Percentiles rank a stretch among this genome's conserved stretches.
Conservation (phyloP, 2,113 vertebrate genomes). For the Tichodroma muraria region DNA sequence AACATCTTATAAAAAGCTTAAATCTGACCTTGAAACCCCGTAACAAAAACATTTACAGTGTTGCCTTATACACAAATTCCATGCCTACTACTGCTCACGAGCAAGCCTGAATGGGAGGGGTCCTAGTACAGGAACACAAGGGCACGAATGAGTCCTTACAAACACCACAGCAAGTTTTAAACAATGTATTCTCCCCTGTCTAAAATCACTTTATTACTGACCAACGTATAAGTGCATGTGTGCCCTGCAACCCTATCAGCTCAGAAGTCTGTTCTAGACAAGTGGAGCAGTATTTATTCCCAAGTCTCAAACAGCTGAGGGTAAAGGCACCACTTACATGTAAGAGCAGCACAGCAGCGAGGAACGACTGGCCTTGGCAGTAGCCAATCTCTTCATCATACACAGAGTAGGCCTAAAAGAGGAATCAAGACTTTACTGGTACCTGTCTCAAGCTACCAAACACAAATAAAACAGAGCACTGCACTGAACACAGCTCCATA, state of each 20-base stretch:
- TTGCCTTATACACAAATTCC: background rate
- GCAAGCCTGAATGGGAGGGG: background rate
- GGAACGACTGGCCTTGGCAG: constrained; percentile 97
- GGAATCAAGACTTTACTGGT: background rate
- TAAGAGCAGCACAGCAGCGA: constrained; percentile 95
- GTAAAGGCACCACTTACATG: constrained; percentile 80
- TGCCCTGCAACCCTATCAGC: background rate
- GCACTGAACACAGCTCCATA: background rate
- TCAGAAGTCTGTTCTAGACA: background rate
- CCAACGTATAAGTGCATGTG: background rate
- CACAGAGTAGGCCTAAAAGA: constrained; percentile 90
- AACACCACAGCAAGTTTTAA: background rate
- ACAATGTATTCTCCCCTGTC: background rate
- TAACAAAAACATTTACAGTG: background rate
- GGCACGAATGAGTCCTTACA: background rate
- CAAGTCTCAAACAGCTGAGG: background rate
- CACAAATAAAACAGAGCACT: background rate
- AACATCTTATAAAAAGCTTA: background rate
- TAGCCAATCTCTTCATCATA: constrained; percentile 99
- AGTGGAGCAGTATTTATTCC: background rate
- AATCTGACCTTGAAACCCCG: background rate
- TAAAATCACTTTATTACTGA: background rate
- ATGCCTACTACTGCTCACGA: background rate
- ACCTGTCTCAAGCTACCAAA: background rate
- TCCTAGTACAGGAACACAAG: background rate